Evolutionary conservation across 1,140 invertebrate species (phyloP), one percentile per base, ranked within the genome.

Genomic region (Aphaenogaster rudis): DNA sequence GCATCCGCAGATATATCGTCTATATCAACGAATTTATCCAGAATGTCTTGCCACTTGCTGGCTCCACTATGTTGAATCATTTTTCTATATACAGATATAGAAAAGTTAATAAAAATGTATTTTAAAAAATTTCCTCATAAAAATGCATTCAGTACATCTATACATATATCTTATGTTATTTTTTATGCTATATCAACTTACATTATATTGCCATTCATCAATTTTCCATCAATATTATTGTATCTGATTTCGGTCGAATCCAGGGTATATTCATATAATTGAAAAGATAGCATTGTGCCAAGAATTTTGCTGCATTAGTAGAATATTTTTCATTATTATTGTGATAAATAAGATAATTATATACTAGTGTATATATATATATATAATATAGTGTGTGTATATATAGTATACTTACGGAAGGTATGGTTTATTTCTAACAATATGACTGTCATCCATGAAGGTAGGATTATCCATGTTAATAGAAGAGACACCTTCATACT

Each of bases 361-460:
- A 21, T 54, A 42, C 45, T 71, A 28, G 28, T 28, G 0, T 28
- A 28, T 28, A 28, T 28, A 28, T 28, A 28, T 28, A 28, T 28
- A 28, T 28, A 28, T 28, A 28, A 21, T 21, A 21, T 21, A 21
- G 21, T 21, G 21, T 21, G 21, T 21, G 21, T 21, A 21, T 28
- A 28, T 28, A 28, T 79, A 36, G 39, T 48, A 42, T 82, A 94
- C 94, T 94, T 93, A 96, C 96, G 95, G 94, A 63, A 96, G 94
- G 92, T 96, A 96, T 42, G 96, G 96, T 91, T 96, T 96, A 88
- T 97, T 97, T 36, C 94, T 95, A 28, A 95, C 91, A 72, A 97
- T 95, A 66, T 96, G 93, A 17, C 95, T 92, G 91, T 97, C 96
- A 69, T 95, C 95, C 63, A 97, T 92, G 86, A 96, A 96, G 81